A percentile compares a stretch with the other conserved stretches of the same genome.
These are phyloP conservation scores for Tretioscincus oriximinensis DNA, from an alignment of 2,113 vertebrate species.

Conservation along the genomic window DNA sequence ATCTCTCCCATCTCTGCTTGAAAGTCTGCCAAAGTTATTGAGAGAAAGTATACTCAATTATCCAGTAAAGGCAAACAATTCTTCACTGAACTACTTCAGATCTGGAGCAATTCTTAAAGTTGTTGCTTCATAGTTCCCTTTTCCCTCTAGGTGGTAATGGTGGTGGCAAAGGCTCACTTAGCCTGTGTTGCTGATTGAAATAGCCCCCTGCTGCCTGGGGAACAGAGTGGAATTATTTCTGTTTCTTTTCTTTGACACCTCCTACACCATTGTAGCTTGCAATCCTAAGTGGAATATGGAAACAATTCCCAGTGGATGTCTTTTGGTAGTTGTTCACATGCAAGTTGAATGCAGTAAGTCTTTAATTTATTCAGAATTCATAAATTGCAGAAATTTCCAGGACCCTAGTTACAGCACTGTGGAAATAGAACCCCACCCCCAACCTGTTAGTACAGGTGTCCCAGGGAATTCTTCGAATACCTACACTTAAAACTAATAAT, in stretches of 20 bases:
- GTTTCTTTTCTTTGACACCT: background rate
- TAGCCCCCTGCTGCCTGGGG: background rate
- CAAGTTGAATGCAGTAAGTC: constrained; percentile 14
- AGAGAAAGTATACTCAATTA: background rate
- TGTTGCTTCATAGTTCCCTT: background rate
- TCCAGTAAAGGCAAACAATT: background rate
- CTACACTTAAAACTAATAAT: constrained; percentile 17
- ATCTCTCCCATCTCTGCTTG: background rate
- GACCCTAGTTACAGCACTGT: background rate
- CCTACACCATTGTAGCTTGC: background rate
- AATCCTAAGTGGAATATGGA: background rate
- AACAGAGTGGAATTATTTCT: background rate
- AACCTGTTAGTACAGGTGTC: background rate
- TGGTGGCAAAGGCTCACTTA: background rate
- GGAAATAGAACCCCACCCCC: background rate
- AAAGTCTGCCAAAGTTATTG: background rate
- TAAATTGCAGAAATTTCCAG: constrained; percentile 4
- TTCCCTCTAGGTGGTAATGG: background rate
- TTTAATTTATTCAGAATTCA: constrained; percentile 39
- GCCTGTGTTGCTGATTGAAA: constrained; percentile 27
- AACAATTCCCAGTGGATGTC: constrained; percentile 7
- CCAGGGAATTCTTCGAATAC: constrained; percentile 6
- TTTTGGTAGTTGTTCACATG: constrained; percentile 3
- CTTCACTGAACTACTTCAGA: background rate
- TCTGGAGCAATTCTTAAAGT: background rate